Base-by-base conservation (phyloP, 2,113 vertebrate genomes). In the Menura novaehollandiae region DNA sequence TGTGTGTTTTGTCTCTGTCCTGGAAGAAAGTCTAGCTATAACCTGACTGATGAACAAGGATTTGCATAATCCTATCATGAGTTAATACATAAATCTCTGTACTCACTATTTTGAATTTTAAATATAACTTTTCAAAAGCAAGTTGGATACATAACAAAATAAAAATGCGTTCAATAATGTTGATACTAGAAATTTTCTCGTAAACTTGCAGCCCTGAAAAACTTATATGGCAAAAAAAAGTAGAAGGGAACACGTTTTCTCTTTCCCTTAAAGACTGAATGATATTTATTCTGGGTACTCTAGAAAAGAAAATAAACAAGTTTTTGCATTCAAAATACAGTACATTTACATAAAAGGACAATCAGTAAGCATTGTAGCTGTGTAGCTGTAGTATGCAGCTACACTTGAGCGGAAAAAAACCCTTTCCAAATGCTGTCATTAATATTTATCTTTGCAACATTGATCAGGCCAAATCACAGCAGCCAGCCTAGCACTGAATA, bases 401-500 rank as follows among this genome's bases (percentile, higher is more conserved):
- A 77, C 47, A 55, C 44, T 89, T 51, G n/a, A 56, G 46, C 59
- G 18, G 43, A 26, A 58, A 94, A 75, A 87, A 66, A 35, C 9
- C 8, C 62, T 39, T 94, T 95, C 62, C 89, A 74, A 63, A 78
- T 55, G 53, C 43, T 30, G 3, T 77, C 66, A 95, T 95, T 95
- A 95, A 92, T 86, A 95, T 94, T 95, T 89, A 93, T 92, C 69
- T 82, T 82, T 85, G 82, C 82, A 95, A 76, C 87, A 93, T 28
- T 93, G 86, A 89, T 76, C 85, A 81, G 51, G 44, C 27, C 43
- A 63, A 89, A 77, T 58, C 35, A 33, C 58, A 88, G 89, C 58
- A 75, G 72, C 79, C 77, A 79, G 58, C 76, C 28, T 56, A 82
- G 82, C 84, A 72, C 11, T 49, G 71, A 68, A 69, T 71, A 89